Base-by-base conservation (phyloP, 2,797 vertebrate species). In the Sebastes elongatus region DNA sequence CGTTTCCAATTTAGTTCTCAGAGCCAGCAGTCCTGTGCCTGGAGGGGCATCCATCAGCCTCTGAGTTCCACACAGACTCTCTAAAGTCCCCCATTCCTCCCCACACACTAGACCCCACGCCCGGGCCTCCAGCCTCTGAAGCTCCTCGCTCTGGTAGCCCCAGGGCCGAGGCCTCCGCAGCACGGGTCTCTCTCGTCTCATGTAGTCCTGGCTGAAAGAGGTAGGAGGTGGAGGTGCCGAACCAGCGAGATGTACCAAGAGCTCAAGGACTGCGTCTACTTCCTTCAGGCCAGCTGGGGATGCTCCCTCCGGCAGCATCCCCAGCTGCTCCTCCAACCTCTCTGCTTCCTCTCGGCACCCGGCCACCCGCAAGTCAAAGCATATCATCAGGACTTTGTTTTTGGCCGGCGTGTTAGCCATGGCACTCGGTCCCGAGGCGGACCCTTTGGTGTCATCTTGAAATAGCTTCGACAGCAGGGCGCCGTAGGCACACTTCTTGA, bases 341-440 rank as follows among this genome's bases (percentile, higher is more conserved):
- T 99, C 97, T 0, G 98, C 99, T 7, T 99, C 97, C 27, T 96
- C 95, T 16, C 92, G 83, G 32, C 96, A 94, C 13, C 97, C 97
- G 0, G 96, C 95, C 55, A 99, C 96, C 0, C 98, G 94, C 81
- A 99, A 73, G 89, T 99, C 97, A 79, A 99, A 99, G 62, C 97
- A 98, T 81, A 99, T 90, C 99, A 99, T 97, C 80, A 99, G 91
- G 72, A 99, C 90, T 93, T 95, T 98, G 94, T 98, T 99, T 74
- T 96, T 97, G 66, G 97, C 93, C 0, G 98, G 98, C 1, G 97
- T 96, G 33, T 78, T 94, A 1, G 94, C 81, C 25, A 83, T 3
- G 0, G 81, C 82, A 1, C 81, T 92, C 69, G 33, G 84, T 67
- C 70, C 74, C 22, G 23, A 84, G 27, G 75, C 0, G 3, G 92